Percentiles rank a stretch among this genome's conserved stretches.
Conservation (phyloP, 2,113 vertebrate species). For the Terrapene triunguis region DNA sequence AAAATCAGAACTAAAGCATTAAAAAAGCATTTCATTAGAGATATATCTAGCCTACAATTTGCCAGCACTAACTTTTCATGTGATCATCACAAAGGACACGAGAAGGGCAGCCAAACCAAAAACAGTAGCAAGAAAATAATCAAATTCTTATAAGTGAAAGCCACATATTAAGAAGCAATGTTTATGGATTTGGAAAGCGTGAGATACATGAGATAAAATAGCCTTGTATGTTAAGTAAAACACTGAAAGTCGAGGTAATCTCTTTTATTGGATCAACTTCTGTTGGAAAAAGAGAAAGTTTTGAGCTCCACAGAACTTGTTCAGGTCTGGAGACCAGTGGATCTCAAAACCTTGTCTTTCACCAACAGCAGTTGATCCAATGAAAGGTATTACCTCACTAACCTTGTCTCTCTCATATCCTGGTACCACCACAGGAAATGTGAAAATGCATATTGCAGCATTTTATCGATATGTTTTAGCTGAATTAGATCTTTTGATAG, state of each 20-base stretch:
- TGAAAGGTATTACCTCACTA: neutral
- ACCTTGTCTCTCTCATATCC: neutral
- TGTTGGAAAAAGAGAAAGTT: neutral
- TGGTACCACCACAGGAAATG: neutral
- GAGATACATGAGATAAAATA: neutral
- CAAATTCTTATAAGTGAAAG: neutral
- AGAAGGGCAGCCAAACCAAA: neutral
- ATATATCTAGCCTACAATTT: neutral
- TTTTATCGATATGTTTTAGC: neutral
- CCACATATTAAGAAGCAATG: neutral
- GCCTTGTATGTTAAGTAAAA: neutral
- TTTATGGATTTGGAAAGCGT: neutral
- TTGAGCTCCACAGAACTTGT: neutral
- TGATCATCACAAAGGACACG: neutral
- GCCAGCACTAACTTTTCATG: neutral
- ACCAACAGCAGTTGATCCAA: no score
- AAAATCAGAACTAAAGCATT: neutral
- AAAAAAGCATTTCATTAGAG: neutral
- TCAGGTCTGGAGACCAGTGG: neutral
- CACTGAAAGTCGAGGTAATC: neutral
- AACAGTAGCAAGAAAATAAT: neutral
- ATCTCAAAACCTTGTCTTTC: neutral
- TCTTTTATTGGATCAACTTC: neutral
- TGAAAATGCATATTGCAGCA: neutral
- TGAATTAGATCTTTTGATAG: neutral